These are phyloP conservation scores for Carcharodon carcharias DNA, from an alignment of 2,797 vertebrate genomes.

Conservation along the genomic window DNA sequence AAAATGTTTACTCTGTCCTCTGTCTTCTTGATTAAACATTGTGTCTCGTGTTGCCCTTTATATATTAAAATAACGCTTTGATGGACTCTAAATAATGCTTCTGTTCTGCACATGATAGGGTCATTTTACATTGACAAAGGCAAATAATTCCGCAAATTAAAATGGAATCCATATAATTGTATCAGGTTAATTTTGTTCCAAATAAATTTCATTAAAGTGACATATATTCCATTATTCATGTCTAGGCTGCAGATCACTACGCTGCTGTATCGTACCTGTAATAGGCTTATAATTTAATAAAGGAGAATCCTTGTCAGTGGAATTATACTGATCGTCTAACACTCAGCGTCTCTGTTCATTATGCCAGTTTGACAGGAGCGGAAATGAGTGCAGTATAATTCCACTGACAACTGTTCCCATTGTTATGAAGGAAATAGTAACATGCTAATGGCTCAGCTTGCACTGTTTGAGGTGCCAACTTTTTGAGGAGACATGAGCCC, in stretches of 20 bases:
- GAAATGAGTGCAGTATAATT: not conserved
- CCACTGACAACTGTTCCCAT: not conserved
- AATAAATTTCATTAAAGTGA: conserved; percentile 20
- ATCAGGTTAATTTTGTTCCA: not conserved
- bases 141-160: conserved; percentile 29
- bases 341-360: conserved; percentile 15
- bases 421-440: not conserved
- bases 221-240: conserved; percentile 33
- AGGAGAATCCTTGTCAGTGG: not conserved
- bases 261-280: not conserved
- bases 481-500: not conserved
- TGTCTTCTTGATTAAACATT: not conserved
- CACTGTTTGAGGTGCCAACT: not conserved
- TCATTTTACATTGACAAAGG: conserved; percentile 20
- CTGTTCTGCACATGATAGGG: not conserved
- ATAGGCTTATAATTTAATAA: conserved; percentile 31
- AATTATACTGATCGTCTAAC: conserved; percentile 4
- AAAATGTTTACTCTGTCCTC: not conserved
- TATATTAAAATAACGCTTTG: not conserved
- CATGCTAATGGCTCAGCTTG: not conserved
- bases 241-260: not conserved
- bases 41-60: not conserved
- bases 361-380: not conserved
- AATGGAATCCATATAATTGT: conserved; percentile 4
- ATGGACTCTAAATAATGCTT: conserved; percentile 1